Conservation (phyloP, 2,113 vertebrate genomes). For the Mesitornis unicolor region DNA sequence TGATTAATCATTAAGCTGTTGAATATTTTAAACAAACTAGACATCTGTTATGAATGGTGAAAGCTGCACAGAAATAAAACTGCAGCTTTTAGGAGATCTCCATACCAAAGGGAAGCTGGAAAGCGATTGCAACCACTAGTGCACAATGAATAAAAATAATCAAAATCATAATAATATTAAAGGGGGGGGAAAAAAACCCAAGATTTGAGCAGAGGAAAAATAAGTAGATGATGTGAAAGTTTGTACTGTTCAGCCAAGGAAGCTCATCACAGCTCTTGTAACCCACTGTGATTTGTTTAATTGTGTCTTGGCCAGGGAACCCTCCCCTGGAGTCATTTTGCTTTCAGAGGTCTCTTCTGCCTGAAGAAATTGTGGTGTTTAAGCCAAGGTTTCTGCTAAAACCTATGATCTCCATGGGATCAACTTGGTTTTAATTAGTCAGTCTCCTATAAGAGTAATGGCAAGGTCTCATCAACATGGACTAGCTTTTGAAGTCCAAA, state of each 20-base stretch:
- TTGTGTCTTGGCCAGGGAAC: neutral
- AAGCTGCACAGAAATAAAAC: constrained; percentile 34
- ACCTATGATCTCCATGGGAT: neutral
- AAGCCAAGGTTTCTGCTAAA: neutral
- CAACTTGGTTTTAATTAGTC: neutral
- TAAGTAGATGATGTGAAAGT: neutral
- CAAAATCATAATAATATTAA: neutral
- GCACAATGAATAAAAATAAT: neutral
- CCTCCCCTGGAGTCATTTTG: neutral
- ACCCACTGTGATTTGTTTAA: neutral
- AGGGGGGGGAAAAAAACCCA: rapidly evolving
- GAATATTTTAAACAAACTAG: constrained; percentile 59
- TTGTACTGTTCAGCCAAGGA: neutral
- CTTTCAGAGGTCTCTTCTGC: neutral
- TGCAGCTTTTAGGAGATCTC: neutral
- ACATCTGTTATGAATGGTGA: constrained; percentile 60
- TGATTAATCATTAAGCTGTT: constrained; percentile 60
- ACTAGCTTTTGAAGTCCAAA: neutral
- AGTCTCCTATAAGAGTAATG: neutral
- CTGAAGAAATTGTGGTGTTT: neutral
- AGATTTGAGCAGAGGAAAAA: neutral
- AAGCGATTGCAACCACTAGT: neutral
- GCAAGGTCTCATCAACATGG: neutral
- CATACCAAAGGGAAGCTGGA: constrained; percentile 37
- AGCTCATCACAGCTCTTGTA: neutral